These are phyloP conservation scores for Drosophila jambulina DNA, from an alignment of 1,140 invertebrate species.

Conservation along the genomic window DNA sequence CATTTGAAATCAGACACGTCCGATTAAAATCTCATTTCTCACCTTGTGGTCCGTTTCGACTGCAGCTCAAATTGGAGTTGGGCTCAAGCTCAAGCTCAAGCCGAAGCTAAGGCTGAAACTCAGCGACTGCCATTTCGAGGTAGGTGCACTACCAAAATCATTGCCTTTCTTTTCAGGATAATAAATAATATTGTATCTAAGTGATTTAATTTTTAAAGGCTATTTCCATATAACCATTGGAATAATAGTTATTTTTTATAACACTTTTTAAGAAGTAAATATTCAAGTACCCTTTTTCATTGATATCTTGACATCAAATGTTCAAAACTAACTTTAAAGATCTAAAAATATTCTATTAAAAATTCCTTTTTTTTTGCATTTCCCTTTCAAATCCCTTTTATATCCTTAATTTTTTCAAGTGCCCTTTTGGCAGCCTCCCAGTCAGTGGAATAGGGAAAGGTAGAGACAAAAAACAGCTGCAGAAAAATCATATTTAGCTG, in stretches of 20 bases:
- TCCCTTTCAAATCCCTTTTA: not conserved
- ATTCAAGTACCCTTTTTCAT: not conserved
- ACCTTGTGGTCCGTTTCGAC: conserved; percentile 76
- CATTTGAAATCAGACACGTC: conserved; percentile 85
- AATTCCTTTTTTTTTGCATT: not conserved
- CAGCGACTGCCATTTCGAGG: conserved; percentile 24
- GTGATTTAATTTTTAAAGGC: no score
- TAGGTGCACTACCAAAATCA: conserved; percentile 15
- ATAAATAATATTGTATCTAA: not conserved
- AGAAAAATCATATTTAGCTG: conserved; percentile 76
- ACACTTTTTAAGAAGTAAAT: not conserved
- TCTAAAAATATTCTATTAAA: not conserved
- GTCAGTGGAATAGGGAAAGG: conserved; percentile 41
- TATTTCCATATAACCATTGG: not conserved
- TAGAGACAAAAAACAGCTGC: conserved; percentile 71
- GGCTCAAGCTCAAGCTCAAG: conserved; percentile 32
- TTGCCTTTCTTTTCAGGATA: not conserved
- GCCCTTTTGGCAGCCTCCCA: conserved; percentile 17
- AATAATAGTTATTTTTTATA: not conserved
- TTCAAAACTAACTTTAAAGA: no score
- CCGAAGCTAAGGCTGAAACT: conserved; percentile 17
- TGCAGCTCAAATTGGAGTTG: conserved; percentile 73
- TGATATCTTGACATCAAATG: no score
- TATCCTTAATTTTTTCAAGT: not conserved
- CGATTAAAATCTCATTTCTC: conserved; percentile 85